Conservation (phyloP, 1,140 invertebrate genomes). For the Temnothorax nylanderi region DNA sequence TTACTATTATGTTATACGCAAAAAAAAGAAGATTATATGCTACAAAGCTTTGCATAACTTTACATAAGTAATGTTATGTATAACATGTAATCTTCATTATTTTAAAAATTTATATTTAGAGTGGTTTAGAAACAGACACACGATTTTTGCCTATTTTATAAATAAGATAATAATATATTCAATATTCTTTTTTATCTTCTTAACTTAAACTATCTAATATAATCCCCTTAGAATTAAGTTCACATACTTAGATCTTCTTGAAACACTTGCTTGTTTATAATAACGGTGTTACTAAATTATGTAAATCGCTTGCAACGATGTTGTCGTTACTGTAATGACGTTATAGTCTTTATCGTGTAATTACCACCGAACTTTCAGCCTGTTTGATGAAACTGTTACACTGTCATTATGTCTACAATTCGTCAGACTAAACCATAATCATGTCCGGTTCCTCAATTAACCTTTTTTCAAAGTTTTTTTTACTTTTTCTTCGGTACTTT, state of each 20-base stretch:
- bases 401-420: slow-evolving; percentile 39
- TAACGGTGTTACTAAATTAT: not conserved
- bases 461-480: not conserved
- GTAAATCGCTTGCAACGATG: not conserved
- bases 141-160: not conserved
- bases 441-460: slow-evolving; percentile 29
- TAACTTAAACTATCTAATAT: not conserved
- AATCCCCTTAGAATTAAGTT: not conserved
- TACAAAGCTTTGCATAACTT: not conserved
- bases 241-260: not conserved
- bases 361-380: slow-evolving; percentile 2
- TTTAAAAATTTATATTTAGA: not conserved
- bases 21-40: not conserved
- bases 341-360: slow-evolving; percentile 22
- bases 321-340: not conserved
- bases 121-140: not conserved
- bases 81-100: not conserved
- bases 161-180: not conserved
- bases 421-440: slow-evolving; percentile 27
- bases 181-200: not conserved
- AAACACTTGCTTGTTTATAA: not conserved
- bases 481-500: slow-evolving; percentile 31
- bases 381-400: slow-evolving; percentile 40
- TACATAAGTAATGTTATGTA: not conserved
- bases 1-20: not conserved